These are phyloP conservation scores for Nycticebus coucang DNA, from an alignment of 2,113 vertebrate genomes.

Conservation along the genomic window DNA sequence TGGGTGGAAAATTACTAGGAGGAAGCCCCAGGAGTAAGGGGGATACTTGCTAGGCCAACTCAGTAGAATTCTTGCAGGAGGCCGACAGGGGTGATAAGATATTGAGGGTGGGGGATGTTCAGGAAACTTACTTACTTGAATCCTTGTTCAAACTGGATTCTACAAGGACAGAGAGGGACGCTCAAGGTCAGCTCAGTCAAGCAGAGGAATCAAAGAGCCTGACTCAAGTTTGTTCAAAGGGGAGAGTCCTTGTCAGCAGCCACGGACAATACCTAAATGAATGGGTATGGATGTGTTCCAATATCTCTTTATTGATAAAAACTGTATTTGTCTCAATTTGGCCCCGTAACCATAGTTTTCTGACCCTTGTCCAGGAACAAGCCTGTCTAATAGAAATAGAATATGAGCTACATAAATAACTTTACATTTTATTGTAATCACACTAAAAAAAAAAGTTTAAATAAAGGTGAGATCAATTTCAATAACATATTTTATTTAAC, in stretches of 20 bases:
- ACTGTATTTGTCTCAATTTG: too few species aligned
- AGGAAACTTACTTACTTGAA: neutral
- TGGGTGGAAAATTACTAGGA: neutral
- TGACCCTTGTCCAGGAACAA: neutral
- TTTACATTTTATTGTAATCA: neutral
- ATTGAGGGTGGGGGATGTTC: neutral
- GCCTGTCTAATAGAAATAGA: neutral
- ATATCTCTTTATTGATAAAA: neutral
- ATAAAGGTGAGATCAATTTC: constrained; percentile 6
- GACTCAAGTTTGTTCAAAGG: neutral
- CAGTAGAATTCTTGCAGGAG: neutral
- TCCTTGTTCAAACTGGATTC: neutral
- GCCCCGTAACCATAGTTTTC: neutral
- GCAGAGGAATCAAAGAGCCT: neutral
- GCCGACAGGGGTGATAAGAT: neutral
- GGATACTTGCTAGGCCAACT: neutral
- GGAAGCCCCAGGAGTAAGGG: neutral
- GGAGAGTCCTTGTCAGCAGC: neutral
- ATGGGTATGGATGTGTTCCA: neutral
- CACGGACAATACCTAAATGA: neutral
- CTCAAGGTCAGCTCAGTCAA: neutral
- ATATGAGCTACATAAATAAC: neutral
- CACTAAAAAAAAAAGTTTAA: neutral
- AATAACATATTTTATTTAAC: neutral
- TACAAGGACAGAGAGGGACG: neutral